A percentile compares a stretch with the other conserved stretches of the same genome.
Conservation (phyloP, 1,140 invertebrate species). For the Drosophila sulfurigaster region DNA sequence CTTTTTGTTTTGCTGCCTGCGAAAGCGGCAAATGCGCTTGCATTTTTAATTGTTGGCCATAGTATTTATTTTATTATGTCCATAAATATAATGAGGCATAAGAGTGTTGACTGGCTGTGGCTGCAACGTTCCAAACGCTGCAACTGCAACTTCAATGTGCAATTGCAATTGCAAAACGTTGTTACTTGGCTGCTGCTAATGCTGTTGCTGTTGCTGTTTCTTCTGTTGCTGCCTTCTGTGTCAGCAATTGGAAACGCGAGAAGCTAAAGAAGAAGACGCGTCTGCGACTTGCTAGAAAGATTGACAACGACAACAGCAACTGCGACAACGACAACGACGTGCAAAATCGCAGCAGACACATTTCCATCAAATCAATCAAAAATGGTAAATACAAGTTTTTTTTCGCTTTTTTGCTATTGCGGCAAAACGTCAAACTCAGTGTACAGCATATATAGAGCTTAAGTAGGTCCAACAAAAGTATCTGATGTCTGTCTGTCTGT, state of each 20-base stretch:
- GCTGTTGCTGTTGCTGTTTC: too few species aligned
- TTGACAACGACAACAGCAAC: slow-evolving; percentile 33
- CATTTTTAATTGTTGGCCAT: slow-evolving; percentile 80
- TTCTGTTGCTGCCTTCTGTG: slow-evolving; percentile 36
- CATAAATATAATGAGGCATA: slow-evolving; percentile 81
- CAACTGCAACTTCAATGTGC: neutral
- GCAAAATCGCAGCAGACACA: slow-evolving; percentile 67
- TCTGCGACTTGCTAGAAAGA: slow-evolving; percentile 25
- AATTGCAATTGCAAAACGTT: slow-evolving; percentile 49
- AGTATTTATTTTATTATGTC: slow-evolving; percentile 84
- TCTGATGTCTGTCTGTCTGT: slow-evolving; percentile 51
- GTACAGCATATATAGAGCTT: slow-evolving; percentile 65
- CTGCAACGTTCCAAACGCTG: slow-evolving; percentile 4
- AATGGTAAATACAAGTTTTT: slow-evolving; percentile 83
- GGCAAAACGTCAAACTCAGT: slow-evolving; percentile 64
- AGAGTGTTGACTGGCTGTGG: slow-evolving; percentile 48
- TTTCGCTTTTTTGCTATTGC: slow-evolving; percentile 29
- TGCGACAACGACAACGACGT: slow-evolving; percentile 30
- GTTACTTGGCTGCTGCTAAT: slow-evolving; percentile 14
- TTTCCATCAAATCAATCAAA: slow-evolving; percentile 83
- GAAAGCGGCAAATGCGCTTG: slow-evolving; percentile 77
- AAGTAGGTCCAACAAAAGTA: slow-evolving; percentile 83
- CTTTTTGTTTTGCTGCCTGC: slow-evolving; percentile 25
- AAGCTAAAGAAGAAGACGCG: slow-evolving; percentile 11
- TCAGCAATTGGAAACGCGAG: slow-evolving; percentile 57